Conservation (phyloP, 2,113 vertebrate species). For the Haliaeetus leucogaster region DNA sequence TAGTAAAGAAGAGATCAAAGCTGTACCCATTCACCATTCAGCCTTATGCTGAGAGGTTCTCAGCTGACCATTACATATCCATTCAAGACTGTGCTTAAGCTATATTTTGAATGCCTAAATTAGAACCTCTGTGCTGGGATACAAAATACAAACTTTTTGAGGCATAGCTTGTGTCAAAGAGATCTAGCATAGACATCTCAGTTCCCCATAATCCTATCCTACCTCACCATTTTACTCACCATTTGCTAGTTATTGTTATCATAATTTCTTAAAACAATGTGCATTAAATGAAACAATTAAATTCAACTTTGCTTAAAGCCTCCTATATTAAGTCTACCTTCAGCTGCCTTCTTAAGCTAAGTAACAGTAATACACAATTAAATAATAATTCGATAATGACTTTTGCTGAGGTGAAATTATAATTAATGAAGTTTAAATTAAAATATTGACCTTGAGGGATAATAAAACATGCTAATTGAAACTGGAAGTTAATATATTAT, state of each 20-base stretch:
- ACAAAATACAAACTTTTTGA: not conserved
- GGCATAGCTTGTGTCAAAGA: not conserved
- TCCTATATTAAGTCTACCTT: not conserved
- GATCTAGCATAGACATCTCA: not conserved
- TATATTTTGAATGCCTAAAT: not conserved
- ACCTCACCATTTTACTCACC: not conserved
- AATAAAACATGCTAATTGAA: slow-evolving; percentile 3
- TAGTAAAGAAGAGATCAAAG: not conserved
- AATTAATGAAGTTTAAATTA: slow-evolving; percentile 22
- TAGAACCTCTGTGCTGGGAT: not conserved
- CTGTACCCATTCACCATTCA: not conserved
- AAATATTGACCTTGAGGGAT: slow-evolving; percentile 13
- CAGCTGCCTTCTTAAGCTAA: not conserved
- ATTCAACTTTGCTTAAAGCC: not conserved
- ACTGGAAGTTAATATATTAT: not conserved
- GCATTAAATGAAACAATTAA: not conserved
- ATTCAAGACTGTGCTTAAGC: not conserved
- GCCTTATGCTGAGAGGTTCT: not conserved
- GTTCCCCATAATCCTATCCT: not conserved
- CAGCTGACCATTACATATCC: not conserved
- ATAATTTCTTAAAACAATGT: not conserved
- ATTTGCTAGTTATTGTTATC: not conserved
- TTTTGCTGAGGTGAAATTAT: slow-evolving; percentile 3
- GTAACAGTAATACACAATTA: not conserved
- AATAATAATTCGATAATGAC: slow-evolving; percentile 20